Base-by-base conservation (phyloP, 2,797 vertebrate genomes). In the Periparus ater region DNA sequence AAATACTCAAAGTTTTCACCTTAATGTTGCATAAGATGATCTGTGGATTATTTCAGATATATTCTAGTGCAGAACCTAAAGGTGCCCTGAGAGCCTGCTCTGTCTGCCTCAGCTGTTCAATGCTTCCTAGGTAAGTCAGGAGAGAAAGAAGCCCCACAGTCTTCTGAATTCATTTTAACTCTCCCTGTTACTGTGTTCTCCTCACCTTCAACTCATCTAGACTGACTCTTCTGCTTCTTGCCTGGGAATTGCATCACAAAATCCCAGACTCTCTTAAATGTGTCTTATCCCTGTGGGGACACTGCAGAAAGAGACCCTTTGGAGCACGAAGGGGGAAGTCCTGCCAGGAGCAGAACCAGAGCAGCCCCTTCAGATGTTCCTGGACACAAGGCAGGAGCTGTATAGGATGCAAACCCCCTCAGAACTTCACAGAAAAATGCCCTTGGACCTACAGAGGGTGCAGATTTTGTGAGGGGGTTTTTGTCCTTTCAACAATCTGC, bases 401-500 rank as follows among this genome's bases (percentile, higher is more conserved):
- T 30, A 11, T 6, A 29, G 63, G 57, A 29, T 58, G 32, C 38
- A 72, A 42, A 36, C 8, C 22, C 18, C 14, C 10, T 85, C 66
- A 80, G 44, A 81, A 42, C 85, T 85, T 80, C 19, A 8, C 36
- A 23, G 45, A 73, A 60, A 76, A 78, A 66, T 44, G 38, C 54
- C 87, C 89, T 95, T 87, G 75, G 11, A 47, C 70, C 63, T 91
- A 78, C 83, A 84, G 93, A 93, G 92, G 88, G 76, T 95, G 54
- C 61, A 38, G 34, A 51, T 14, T 71, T 66, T 71, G 40, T 54
- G 58, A 44, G 65, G n/a, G 0, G 1, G 14, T 45, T 88, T 78
- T 65, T 48, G 2, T 63, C n/a, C 40, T 85, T 78, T 88, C 91
- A 92, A 18, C 95, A 93, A 82, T 88, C 93, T 98, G 98, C 98